Base-by-base conservation (phyloP, 2,888 invertebrate species). In the Epicampocera succincta region DNA sequence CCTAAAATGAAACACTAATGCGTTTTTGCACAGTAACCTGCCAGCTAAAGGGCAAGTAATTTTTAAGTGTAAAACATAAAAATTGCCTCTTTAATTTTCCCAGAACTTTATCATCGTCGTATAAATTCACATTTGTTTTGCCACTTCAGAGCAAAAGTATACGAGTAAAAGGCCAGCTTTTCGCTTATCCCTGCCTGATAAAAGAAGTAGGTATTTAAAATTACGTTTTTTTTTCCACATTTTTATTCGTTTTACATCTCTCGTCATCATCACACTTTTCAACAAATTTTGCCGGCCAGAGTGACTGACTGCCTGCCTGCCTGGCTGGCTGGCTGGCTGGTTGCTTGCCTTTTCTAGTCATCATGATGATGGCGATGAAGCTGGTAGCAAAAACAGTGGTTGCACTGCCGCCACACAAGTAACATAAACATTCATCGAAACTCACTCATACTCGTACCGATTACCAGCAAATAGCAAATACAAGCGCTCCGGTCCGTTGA, bases 231-330 rank as follows among this genome's bases (percentile, higher is more conserved):
- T 19, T 29, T 29, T 68, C 44, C 44, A 19, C 60, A 50, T 58
- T 66, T 58, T 68, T 68, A 61, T 69, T 76, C 46, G 48, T 76
- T 69, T 76, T 68, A 60, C 58, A 50, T 50, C 15, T 38, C 66
- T 50, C 50, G 68, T 66, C 66, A 52, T 52, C 78, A 58, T 63
- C 71, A 80, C 65, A 65, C 58, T 60, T 54, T 61, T 42, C 44
- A 69, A 68, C 19, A 38, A 33, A 63, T 61, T 38, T 44, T 46
- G 17, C 33, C 63, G 61, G 50, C 40, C 29, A 15, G 50, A 19
- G 21, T 40, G 25, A 15, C 38, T 56, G 21, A n/a, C 69, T 74
- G 52, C 42, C 13, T 19, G 50, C 40, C 50, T 33, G 54, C 33
- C 50, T 63, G 48, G 15, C 56, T 60, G 46, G 52, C 69, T 33